phyloP scores from a whole-genome alignment of 1,140 invertebrate genomes.

The Pseudomyrmex dendroicus region DNA sequence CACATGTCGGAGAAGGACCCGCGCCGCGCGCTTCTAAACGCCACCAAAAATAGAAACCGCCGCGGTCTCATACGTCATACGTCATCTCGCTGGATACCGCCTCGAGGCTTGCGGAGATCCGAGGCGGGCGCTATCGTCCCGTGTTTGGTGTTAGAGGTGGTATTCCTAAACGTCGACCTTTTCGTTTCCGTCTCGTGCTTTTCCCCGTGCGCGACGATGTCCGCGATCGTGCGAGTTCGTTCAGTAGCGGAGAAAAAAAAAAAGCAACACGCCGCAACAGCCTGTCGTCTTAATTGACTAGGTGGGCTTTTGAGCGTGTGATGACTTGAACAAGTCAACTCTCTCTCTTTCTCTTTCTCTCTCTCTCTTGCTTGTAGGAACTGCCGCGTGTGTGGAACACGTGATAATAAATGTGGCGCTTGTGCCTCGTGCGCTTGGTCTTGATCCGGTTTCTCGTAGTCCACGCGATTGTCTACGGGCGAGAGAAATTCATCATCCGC shows the following conservation, averaged over 20 bases:
- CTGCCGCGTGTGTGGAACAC: slow-evolving; percentile 20
- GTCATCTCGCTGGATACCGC: slow-evolving; percentile 66
- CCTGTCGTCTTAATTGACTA: slow-evolving; percentile 68
- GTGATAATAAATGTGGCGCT: slow-evolving; percentile 33
- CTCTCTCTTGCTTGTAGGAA: background rate
- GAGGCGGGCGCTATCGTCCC: slow-evolving; percentile 9
- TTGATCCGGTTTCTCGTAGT: slow-evolving; percentile 1
- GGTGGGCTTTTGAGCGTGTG: slow-evolving; percentile 66
- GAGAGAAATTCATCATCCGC: slow-evolving; percentile 3
- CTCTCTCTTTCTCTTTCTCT: too few species aligned
- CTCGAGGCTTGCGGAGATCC: slow-evolving; percentile 32
- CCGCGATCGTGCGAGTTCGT: slow-evolving; percentile 31
- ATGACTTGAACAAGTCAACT: slow-evolving; percentile 62
- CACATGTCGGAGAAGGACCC: slow-evolving; percentile 63
- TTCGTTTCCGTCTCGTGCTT: slow-evolving; percentile 29
- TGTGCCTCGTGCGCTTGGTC: background rate
- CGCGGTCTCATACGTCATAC: slow-evolving; percentile 63
- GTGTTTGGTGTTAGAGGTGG: slow-evolving; percentile 74
- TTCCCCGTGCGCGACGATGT: background rate
- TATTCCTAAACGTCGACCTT: slow-evolving; percentile 69
- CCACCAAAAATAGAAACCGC: slow-evolving; percentile 73
- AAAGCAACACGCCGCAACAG: background rate
- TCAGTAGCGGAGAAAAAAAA: slow-evolving; percentile 28
- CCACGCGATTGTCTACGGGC: background rate
- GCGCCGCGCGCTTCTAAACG: slow-evolving; percentile 63